Conservation (phyloP, 2,797 vertebrate genomes). For the Sternotherus odoratus region DNA sequence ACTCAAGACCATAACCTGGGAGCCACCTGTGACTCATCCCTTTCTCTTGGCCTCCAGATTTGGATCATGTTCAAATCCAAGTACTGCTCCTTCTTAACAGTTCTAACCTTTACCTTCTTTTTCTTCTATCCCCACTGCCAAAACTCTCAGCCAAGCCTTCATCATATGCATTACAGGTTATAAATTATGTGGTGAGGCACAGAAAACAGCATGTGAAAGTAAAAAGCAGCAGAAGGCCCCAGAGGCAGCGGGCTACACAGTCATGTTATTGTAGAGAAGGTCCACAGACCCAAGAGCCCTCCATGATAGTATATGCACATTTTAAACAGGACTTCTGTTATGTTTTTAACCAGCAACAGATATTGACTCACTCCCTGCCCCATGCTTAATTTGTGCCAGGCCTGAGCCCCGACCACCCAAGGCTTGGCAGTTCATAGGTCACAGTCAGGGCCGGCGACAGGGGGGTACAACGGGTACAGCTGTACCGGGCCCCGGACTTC, state of each 20-base stretch:
- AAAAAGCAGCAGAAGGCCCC: neutral
- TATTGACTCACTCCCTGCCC: neutral
- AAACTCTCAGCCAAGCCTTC: neutral
- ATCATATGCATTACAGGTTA: neutral
- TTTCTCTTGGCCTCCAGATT: no score
- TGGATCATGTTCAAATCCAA: no score
- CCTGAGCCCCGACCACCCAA: no score
- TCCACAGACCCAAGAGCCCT: neutral
- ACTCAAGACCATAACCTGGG: no score
- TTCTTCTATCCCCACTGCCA: neutral
- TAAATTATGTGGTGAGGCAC: neutral
- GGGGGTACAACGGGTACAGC: no score
- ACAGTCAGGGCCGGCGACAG: no score
- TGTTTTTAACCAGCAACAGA: neutral
- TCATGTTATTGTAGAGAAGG: neutral
- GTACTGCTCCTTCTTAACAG: no score
- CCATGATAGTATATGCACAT: neutral
- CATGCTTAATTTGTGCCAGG: no score
- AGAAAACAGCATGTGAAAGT: neutral
- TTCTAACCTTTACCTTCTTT: no score
- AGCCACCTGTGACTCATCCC: no score
- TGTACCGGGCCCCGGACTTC: no score
- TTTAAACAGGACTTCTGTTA: neutral
- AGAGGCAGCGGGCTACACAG: neutral
- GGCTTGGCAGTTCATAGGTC: no score